Conservation (phyloP, 2,888 invertebrate genomes). For the Acleris laterana region DNA sequence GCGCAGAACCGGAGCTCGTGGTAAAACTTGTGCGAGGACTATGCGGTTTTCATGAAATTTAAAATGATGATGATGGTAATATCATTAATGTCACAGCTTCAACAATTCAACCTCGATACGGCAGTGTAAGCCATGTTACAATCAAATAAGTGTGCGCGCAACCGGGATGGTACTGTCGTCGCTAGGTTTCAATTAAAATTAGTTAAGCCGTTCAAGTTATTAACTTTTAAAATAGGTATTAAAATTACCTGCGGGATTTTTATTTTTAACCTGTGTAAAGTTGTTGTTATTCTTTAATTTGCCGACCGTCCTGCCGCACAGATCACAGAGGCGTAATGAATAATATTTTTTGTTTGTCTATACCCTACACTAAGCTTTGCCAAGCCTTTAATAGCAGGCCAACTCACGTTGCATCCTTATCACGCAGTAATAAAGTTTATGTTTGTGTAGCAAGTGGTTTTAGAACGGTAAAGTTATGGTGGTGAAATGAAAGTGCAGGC, state of each 20-base stretch:
- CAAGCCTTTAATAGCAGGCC: conserved; percentile 33
- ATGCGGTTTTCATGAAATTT: too few species aligned
- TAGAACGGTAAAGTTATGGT: conserved; percentile 4
- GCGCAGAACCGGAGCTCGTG: too few species aligned
- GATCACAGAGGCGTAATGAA: conserved; percentile 52
- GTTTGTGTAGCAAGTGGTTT: neutral
- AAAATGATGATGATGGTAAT: too few species aligned
- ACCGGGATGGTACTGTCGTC: too few species aligned
- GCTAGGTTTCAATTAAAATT: too few species aligned
- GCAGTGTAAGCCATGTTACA: too few species aligned
- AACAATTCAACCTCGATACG: too few species aligned
- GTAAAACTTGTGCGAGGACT: too few species aligned
- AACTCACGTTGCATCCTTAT: neutral
- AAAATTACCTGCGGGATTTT: neutral
- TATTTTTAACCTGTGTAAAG: neutral
- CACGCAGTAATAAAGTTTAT: neutral
- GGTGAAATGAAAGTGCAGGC: conserved; percentile 19
- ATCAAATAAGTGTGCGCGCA: too few species aligned
- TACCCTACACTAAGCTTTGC: conserved; percentile 47
- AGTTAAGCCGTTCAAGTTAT: too few species aligned
- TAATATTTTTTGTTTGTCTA: conserved; percentile 55
- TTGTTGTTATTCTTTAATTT: conserved; percentile 35
- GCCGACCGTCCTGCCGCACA: conserved; percentile 48
- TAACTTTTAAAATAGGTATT: too few species aligned
- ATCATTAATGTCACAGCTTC: too few species aligned